A percentile compares a stretch with the other conserved stretches of the same genome.
Conservation (phyloP, 1,140 invertebrate species). For the Drosophila sp. region DNA sequence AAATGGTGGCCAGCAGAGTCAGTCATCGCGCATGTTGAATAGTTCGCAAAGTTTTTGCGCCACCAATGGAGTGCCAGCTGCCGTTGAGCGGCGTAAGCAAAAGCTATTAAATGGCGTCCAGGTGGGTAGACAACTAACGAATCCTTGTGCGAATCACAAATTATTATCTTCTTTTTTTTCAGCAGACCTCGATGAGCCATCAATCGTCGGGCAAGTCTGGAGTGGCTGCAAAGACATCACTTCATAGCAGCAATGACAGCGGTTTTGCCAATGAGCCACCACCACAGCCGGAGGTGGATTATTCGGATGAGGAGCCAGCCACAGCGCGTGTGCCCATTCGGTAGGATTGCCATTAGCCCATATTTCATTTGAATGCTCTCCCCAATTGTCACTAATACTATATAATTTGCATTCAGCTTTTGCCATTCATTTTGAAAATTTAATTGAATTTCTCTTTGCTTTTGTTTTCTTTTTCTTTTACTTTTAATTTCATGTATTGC, state of each 20-base stretch:
- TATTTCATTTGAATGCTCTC: constrained; percentile 6
- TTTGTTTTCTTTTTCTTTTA: neutral
- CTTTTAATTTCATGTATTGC: constrained; percentile 16
- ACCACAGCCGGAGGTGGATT: constrained; percentile 93
- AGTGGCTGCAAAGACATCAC: constrained; percentile 88
- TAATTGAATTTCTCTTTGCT: constrained; percentile 43
- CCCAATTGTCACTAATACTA: constrained; percentile 40
- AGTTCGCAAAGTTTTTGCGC: constrained; percentile 85
- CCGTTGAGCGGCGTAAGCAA: constrained; percentile 76
- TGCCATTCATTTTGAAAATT: constrained; percentile 1
- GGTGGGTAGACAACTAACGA: constrained; percentile 16
- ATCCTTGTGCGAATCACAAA: neutral
- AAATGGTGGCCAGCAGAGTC: constrained; percentile 50
- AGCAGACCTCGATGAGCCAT: constrained; percentile 60
- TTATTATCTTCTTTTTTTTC: neutral
- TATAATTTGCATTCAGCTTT: constrained; percentile 3
- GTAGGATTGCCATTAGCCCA: constrained; percentile 83
- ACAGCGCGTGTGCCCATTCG: constrained; percentile 87
- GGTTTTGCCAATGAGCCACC: constrained; percentile 94
- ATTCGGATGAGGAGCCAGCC: constrained; percentile 93
- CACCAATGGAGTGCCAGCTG: constrained; percentile 69
- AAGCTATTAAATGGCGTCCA: constrained; percentile 71
- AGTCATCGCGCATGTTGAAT: constrained; percentile 80
- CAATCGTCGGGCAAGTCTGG: constrained; percentile 60
- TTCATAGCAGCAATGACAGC: constrained; percentile 95